phyloP scores from a whole-genome alignment of 2,113 vertebrate species.

The Odocoileus virginianus region DNA sequence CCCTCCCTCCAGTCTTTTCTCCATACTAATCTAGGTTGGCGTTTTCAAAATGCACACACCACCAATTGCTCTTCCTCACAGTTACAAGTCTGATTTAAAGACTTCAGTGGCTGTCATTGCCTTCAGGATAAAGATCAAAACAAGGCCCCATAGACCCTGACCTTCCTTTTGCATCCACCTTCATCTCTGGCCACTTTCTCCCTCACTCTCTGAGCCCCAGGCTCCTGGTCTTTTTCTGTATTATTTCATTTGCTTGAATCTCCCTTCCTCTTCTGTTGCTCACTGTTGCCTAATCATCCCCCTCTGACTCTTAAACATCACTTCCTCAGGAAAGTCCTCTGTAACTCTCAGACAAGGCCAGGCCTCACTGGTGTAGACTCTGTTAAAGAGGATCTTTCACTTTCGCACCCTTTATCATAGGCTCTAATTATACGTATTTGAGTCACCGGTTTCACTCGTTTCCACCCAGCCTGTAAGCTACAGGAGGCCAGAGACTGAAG shows the following conservation, averaged over 20 bases:
- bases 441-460: not conserved
- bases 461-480: not conserved
- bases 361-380: not conserved
- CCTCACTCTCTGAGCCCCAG: not conserved
- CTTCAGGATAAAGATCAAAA: not conserved
- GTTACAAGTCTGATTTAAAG: not conserved
- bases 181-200: not conserved
- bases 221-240: not conserved
- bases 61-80: not conserved
- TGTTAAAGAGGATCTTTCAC: not conserved
- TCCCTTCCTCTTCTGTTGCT: not conserved
- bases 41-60: not conserved
- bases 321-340: conserved; percentile 23
- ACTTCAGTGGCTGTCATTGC: not conserved
- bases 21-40: not conserved
- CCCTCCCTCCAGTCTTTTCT: not conserved
- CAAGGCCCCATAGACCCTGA: not conserved
- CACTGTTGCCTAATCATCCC: not conserved
- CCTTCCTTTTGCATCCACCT: not conserved
- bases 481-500: not conserved
- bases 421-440: not conserved
- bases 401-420: not conserved
- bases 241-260: conserved; percentile 1
- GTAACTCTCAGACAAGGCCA: not conserved
- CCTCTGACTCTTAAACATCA: not conserved